Base-by-base conservation (phyloP, 2,797 vertebrate species). In the Adelosebastes latens region DNA sequence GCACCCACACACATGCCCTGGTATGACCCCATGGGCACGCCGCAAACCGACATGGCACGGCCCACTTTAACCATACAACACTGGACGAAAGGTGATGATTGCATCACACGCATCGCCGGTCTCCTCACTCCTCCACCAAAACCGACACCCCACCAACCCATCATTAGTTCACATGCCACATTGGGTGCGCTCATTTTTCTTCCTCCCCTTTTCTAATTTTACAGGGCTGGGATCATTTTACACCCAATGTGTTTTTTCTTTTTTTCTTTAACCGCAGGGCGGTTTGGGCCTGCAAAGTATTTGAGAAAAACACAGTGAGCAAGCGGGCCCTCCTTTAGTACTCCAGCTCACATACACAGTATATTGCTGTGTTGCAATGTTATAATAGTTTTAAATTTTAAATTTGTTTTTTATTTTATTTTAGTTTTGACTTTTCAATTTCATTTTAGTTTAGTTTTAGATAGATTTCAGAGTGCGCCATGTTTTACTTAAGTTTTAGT, bases 141-240 rank as follows among this genome's bases (percentile, higher is more conserved):
- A 91, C 91, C 87, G 73, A 82, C 80, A 86, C 80, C 84, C 75
- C 90, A 80, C 90, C 86, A 91, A 86, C 86, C 89, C 89, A 67
- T 93, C 90, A 93, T 94, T 93, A 94, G 84, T 72, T 89, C 90
- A 89, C 88, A 88, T 88, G 83, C 89, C 86, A 88, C 87, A 84
- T 85, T 84, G 89, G 88, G 77, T 27, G 65, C 63, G 18, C 58
- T 91, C 72, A 80, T 87, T 92, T 91, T 87, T 88, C 64, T 83
- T 87, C 83, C 79, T 85, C 77, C 74, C 55, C 59, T 90, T 89
- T 89, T 93, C 89, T 90, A 89, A 90, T 93, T 94, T 91, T 91
- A 92, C 80, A 87, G 83, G 76, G 53, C 90, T 88, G 83, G 87
- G 76, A 91, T 93, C 83, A 84, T 93, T 93, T 94, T 88, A 91